phyloP scores from a whole-genome alignment of 2,113 vertebrate genomes.

The Boulengeromyrus knoepffleri region DNA sequence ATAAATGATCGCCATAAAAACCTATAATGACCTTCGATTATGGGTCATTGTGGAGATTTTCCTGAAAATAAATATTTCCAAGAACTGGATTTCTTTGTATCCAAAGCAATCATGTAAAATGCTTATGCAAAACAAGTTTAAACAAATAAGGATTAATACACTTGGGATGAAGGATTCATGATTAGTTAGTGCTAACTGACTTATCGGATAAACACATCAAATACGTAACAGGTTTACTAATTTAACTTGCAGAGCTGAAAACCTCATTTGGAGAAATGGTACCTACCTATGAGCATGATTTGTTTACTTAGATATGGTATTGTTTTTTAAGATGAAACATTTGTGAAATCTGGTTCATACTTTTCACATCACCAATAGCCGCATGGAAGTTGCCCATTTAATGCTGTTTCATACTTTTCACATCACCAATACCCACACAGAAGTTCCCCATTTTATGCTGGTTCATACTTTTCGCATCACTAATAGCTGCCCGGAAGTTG shows the following conservation, averaged over 20 bases:
- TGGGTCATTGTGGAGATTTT: neutral
- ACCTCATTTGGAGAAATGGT: neutral
- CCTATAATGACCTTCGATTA: neutral
- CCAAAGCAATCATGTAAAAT: neutral
- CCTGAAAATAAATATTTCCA: neutral
- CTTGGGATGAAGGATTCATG: neutral
- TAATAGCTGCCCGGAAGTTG: rapidly evolving
- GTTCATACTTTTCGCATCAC: no score
- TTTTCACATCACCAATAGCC: neutral
- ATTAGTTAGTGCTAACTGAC: neutral
- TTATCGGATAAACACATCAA: neutral
- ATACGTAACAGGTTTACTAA: neutral
- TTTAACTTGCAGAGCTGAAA: neutral
- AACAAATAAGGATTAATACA: neutral
- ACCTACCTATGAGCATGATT: neutral
- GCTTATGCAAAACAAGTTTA: neutral
- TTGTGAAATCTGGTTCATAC: neutral
- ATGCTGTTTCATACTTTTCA: no score
- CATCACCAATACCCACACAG: rapidly evolving
- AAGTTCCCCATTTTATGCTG: no score
- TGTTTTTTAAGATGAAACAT: neutral
- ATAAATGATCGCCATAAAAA: neutral
- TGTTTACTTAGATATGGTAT: neutral
- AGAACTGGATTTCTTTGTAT: neutral
- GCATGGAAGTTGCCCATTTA: neutral